phyloP scores from a whole-genome alignment of 2,113 vertebrate species.

The human region GRCh38 chr1:166933001-166933500 shows the following conservation, averaged over 20 bases:
- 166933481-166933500: not conserved
- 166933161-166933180: not conserved
- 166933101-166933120: not conserved
- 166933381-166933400: not conserved
- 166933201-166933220: not conserved
- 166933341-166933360: not conserved
- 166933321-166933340: not conserved
- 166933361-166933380: not conserved
- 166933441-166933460: not conserved
- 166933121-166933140: not conserved
- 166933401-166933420: not conserved
- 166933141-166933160: not conserved
- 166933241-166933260: not conserved
- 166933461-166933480: not conserved
- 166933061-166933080: not conserved
- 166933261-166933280: not conserved
- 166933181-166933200: not conserved
- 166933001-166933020: not conserved
- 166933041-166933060: not conserved
- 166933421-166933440: not conserved
- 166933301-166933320: not conserved
- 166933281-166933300: not conserved
- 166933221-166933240: not conserved
- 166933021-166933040: not conserved
- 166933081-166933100: rapidly evolving